Percentiles rank a stretch among this genome's conserved stretches.
Evolutionary conservation across 2,797 vertebrate genomes (phyloP).

Genomic region (Siniperca scherzeri): DNA sequence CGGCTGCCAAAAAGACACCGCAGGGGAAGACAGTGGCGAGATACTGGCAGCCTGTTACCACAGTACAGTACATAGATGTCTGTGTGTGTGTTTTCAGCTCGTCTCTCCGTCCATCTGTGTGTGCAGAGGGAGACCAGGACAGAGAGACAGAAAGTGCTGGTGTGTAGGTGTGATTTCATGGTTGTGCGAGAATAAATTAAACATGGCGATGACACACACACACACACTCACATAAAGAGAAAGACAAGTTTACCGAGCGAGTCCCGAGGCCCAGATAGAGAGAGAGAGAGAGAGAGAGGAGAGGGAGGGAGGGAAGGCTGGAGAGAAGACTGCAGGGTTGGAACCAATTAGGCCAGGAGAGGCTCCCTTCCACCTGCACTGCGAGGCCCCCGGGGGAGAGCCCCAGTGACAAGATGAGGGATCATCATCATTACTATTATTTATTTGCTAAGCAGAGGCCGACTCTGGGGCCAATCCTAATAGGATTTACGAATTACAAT

Average conservation of each 20-base stretch:
- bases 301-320: conserved; percentile 65
- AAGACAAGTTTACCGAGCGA: conserved; percentile 66
- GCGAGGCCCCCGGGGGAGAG: conserved; percentile 80
- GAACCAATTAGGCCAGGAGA: conserved; percentile 87
- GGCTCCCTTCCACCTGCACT: conserved; percentile 81
- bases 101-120: conserved; percentile 34
- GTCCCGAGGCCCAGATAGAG: conserved; percentile 55
- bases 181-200: conserved; percentile 55
- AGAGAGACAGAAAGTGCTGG: conserved; percentile 34
- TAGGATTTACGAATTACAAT: conserved; percentile 86
- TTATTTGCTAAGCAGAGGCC: conserved; percentile 89
- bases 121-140: conserved; percentile 3
- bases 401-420: conserved; percentile 87
- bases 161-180: conserved; percentile 57
- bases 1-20: conserved; percentile 46
- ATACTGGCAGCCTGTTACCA: conserved; percentile 43
- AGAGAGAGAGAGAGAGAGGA: background rate
- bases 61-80: conserved; percentile 23
- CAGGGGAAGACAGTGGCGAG: conserved; percentile 32
- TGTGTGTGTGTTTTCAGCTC: conserved; percentile 26
- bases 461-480: conserved; percentile 86
- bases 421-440: conserved; percentile 91
- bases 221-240: conserved; percentile 42
- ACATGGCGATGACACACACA: conserved; percentile 51
- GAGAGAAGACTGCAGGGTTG: conserved; percentile 85